Conservation (phyloP, 2,113 vertebrate genomes). For the Thryonomys swinderianus region DNA sequence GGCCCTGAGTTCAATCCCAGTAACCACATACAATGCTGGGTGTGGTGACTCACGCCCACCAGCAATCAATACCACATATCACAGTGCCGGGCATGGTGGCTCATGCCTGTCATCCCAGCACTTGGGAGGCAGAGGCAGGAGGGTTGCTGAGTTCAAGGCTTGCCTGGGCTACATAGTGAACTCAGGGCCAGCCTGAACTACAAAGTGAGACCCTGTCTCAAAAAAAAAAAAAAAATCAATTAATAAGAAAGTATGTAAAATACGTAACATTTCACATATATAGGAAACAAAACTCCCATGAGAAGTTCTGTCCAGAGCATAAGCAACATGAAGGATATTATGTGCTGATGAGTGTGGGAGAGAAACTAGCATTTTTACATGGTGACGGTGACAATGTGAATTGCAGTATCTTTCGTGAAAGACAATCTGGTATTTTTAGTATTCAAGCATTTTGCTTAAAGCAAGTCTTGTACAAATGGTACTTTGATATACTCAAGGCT, state of each 20-base stretch:
- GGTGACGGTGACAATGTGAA: neutral
- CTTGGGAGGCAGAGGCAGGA: no score
- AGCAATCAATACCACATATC: no score
- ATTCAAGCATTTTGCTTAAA: slow-evolving; percentile 30
- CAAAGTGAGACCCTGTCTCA: no score
- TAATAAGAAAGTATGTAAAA: slow-evolving; percentile 16
- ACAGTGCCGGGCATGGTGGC: no score
- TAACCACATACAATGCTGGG: no score
- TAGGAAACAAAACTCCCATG: slow-evolving; percentile 28
- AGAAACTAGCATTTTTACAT: neutral
- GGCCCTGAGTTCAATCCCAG: no score
- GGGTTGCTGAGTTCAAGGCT: no score
- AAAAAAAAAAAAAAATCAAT: slow-evolving; percentile 18
- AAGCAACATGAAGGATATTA: neutral
- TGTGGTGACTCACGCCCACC: no score
- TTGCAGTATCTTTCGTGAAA: neutral
- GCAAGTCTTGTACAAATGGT: neutral
- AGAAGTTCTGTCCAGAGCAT: slow-evolving; percentile 13
- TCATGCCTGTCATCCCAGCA: no score
- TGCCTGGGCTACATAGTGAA: no score
- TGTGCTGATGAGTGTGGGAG: neutral
- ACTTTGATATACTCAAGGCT: neutral
- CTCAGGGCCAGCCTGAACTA: no score
- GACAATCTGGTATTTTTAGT: slow-evolving; percentile 2
- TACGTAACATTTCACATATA: neutral